These are phyloP conservation scores for Sclerurus mexicanus DNA, from an alignment of 2,113 vertebrate genomes.

Conservation along the genomic window DNA sequence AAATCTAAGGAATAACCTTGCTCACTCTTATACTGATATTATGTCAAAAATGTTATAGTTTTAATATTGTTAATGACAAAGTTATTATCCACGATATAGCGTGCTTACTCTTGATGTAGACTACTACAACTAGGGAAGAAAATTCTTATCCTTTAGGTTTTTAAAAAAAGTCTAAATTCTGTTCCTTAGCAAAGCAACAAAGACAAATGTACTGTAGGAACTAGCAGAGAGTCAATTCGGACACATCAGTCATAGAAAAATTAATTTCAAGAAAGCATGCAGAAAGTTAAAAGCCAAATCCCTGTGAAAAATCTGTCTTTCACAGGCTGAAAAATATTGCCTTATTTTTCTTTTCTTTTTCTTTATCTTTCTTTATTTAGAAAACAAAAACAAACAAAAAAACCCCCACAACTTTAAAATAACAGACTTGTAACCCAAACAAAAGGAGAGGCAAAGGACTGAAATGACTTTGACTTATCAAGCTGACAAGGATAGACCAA, in stretches of 20 bases:
- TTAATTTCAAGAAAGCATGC: not conserved
- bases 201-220: not conserved
- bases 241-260: not conserved
- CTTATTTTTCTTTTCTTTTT: not conserved
- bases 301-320: slow-evolving; percentile 24
- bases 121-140: not conserved
- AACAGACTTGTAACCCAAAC: not conserved
- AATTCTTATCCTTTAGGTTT: not conserved
- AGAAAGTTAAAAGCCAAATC: not conserved
- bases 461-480: not conserved
- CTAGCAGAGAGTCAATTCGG: accelerated
- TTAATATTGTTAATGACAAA: not conserved
- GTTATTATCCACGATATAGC: not conserved
- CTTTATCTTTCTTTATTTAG: too few species aligned
- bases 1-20: not conserved
- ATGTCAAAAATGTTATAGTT: not conserved
- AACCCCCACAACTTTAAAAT: not conserved
- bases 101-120: not conserved
- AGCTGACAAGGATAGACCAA: not conserved
- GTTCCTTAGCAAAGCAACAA: not conserved
- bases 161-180: not conserved
- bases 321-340: not conserved
- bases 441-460: not conserved
- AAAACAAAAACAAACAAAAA: not conserved
- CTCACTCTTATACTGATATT: not conserved